phyloP scores from a whole-genome alignment of 1,140 invertebrate species.

The Periplaneta americana region DNA sequence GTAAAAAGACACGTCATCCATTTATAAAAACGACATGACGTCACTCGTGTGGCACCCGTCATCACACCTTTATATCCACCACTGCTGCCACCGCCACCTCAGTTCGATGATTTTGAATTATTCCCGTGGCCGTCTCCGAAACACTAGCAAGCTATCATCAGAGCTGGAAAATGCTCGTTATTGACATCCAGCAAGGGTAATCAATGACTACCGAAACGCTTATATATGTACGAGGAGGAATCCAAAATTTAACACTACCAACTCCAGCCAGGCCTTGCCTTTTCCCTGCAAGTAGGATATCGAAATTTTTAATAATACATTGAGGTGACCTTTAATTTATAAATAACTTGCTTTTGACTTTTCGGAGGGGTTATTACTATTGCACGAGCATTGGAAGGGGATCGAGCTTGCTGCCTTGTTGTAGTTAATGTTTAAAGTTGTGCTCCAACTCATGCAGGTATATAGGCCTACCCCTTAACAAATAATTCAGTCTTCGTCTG shows the following conservation, averaged over 20 bases:
- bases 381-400: conserved; percentile 17
- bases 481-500: conserved; percentile 16
- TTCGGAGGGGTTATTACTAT: conserved; percentile 19
- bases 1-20: neutral
- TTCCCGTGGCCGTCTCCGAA: neutral
- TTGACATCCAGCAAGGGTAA: neutral
- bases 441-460: conserved; percentile 17
- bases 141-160: neutral
- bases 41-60: neutral
- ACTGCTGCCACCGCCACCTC: neutral
- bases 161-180: neutral
- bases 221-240: neutral
- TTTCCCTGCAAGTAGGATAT: conserved; percentile 9
- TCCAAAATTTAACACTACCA: neutral
- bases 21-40: neutral
- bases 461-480: conserved; percentile 9
- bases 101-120: neutral
- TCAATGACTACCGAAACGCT: neutral
- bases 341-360: conserved; percentile 20
- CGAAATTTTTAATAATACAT: conserved; percentile 16
- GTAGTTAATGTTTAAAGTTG: conserved; percentile 18
- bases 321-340: conserved; percentile 20
- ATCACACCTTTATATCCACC: neutral
- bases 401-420: conserved; percentile 15
- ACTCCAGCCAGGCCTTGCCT: neutral